Conservation (phyloP, 2,888 invertebrate genomes). For the Drosophila aldrichi region DNA sequence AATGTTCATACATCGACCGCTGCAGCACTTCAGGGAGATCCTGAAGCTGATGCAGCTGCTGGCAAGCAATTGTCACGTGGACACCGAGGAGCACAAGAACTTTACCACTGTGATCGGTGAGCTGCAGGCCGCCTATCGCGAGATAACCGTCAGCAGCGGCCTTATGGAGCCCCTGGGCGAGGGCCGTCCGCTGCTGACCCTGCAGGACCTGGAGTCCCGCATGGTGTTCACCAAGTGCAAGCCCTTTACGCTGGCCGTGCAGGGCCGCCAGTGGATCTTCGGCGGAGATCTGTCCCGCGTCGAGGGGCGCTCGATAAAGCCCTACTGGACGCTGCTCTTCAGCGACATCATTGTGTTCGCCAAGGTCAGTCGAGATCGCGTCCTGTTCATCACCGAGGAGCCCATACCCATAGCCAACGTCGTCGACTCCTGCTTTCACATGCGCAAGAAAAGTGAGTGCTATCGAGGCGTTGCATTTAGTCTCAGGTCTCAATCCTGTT, state of each 20-base stretch:
- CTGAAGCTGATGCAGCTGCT: constrained; percentile 87
- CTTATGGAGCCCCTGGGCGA: constrained; percentile 94
- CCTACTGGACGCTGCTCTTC: constrained; percentile 94
- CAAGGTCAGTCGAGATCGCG: constrained; percentile 93
- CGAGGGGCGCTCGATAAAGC: constrained; percentile 92
- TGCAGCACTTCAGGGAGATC: constrained; percentile 91
- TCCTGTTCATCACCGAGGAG: constrained; percentile 94
- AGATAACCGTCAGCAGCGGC: constrained; percentile 93
- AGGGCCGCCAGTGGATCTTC: constrained; percentile 95
- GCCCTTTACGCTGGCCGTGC: constrained; percentile 93
- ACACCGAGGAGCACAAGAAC: constrained; percentile 85
- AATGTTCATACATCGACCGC: constrained; percentile 92
- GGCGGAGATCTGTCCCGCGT: constrained; percentile 94
- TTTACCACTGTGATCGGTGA: constrained; percentile 85
- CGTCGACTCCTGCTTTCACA: constrained; percentile 93
- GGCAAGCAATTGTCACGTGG: constrained; percentile 84
- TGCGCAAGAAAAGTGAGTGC: constrained; percentile 91
- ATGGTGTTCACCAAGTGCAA: constrained; percentile 96
- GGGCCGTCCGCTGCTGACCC: constrained; percentile 91
- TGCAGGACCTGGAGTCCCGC: constrained; percentile 94
- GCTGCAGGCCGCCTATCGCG: constrained; percentile 89
- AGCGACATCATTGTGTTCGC: constrained; percentile 94
- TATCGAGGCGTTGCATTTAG: too few relatives aligned
- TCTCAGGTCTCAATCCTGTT: constrained; percentile 5
- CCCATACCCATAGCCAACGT: constrained; percentile 92